Conservation (phyloP, 2,888 invertebrate species). For the Drosophila tripunctata region DNA sequence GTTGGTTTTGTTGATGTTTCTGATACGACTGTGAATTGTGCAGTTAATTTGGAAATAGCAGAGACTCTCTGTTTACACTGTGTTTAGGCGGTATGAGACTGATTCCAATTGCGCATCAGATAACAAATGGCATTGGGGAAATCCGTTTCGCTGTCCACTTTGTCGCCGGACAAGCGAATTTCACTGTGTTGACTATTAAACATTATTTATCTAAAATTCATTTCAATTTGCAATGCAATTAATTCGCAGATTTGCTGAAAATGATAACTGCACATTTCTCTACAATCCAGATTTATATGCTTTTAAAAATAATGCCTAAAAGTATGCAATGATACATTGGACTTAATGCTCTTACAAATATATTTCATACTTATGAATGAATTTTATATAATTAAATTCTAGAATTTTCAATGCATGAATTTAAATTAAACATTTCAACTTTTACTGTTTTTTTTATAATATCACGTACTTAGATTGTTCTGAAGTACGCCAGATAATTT, state of each 20-base stretch:
- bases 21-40: constrained; percentile 3
- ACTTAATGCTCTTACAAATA: no score
- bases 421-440: neutral
- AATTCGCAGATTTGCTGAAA: constrained; percentile 12
- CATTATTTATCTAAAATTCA: constrained; percentile 7
- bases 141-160: constrained; percentile 23
- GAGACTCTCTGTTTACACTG: constrained; percentile 25
- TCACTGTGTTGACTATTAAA: constrained; percentile 11
- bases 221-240: constrained; percentile 26
- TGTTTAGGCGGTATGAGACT: neutral
- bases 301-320: neutral
- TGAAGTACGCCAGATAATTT: constrained; percentile 30
- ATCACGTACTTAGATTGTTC: neutral
- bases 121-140: constrained; percentile 35
- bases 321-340: neutral
- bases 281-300: neutral
- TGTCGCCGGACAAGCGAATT: constrained; percentile 1
- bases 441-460: neutral
- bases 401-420: no score
- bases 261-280: neutral
- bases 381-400: neutral
- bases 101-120: constrained; percentile 26
- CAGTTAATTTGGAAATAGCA: constrained; percentile 23
- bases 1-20: constrained; percentile 30
- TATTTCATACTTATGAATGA: no score